A percentile compares a stretch with the other conserved stretches of the same genome.
These are phyloP conservation scores for Oreochromis aureus DNA, from an alignment of 2,113 vertebrate species.

Conservation along the genomic window DNA sequence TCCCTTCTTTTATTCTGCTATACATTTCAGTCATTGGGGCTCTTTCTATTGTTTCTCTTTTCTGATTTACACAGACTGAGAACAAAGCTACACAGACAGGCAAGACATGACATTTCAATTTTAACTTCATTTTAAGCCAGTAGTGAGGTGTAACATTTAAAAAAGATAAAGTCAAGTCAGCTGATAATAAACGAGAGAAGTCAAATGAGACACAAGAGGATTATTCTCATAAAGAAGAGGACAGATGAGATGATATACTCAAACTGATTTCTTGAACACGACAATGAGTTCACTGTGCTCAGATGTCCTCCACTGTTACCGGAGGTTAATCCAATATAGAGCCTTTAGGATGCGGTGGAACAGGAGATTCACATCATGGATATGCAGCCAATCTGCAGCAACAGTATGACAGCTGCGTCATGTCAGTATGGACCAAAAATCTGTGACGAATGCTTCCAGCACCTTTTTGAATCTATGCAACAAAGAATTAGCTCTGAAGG, in stretches of 20 bases:
- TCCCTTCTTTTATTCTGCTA: not conserved
- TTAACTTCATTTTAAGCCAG: not conserved
- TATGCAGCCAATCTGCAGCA: not conserved
- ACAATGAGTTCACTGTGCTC: rapidly evolving
- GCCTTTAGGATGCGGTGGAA: not conserved
- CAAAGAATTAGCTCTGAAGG: rapidly evolving
- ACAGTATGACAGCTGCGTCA: not conserved
- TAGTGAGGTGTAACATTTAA: not conserved
- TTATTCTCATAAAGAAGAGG: not conserved
- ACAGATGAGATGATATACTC: not conserved
- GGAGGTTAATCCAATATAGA: not conserved
- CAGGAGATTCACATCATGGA: not conserved
- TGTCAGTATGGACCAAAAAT: rapidly evolving
- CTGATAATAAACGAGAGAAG: not conserved
- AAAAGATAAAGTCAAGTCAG: not conserved
- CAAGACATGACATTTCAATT: not conserved
- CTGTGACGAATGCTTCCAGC: not conserved
- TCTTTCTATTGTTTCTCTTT: not conserved
- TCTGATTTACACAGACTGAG: not conserved
- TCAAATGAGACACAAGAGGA: not conserved
- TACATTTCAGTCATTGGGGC: not conserved
- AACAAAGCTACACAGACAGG: not conserved
- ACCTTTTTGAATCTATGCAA: not conserved
- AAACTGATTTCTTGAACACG: not conserved
- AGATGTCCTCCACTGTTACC: not conserved